Conservation (phyloP, 2,113 vertebrate genomes). For the Anarrhichthys ocellatus region DNA sequence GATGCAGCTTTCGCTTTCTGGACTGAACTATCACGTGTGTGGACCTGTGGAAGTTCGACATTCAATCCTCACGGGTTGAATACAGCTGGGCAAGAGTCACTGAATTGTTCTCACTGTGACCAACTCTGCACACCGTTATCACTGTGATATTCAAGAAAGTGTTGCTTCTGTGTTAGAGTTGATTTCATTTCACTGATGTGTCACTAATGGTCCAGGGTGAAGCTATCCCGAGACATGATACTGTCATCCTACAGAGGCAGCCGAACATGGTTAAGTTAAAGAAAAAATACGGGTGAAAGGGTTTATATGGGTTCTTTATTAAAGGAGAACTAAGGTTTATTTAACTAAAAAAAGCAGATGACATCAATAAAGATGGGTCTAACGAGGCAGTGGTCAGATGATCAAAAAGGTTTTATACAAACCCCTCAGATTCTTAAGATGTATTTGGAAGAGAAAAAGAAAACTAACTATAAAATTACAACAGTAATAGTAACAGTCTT, state of each 20-base stretch:
- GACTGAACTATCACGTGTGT: slow-evolving; percentile 8
- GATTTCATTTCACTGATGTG: slow-evolving; percentile 53
- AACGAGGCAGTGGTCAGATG: neutral
- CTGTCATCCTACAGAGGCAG: slow-evolving; percentile 20
- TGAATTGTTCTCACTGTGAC: slow-evolving; percentile 38
- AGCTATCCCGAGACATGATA: slow-evolving; percentile 12
- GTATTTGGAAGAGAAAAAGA: neutral
- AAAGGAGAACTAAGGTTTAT: slow-evolving; percentile 3
- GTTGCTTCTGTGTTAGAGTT: slow-evolving; percentile 27
- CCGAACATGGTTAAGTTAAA: neutral
- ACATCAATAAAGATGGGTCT: neutral
- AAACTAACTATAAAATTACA: neutral
- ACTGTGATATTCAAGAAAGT: slow-evolving; percentile 70
- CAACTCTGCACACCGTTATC: slow-evolving; percentile 58
- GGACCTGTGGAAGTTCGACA: slow-evolving; percentile 35
- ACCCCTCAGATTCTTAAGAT: neutral
- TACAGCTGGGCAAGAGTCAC: slow-evolving; percentile 14
- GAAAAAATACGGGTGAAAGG: neutral
- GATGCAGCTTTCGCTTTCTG: slow-evolving; percentile 32
- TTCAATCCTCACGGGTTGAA: slow-evolving; percentile 19
- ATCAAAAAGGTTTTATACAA: neutral
- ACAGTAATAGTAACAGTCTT: no score
- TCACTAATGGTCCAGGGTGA: slow-evolving; percentile 47
- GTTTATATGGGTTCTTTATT: no score
- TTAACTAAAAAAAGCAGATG: neutral